Conservation (phyloP, 2,888 invertebrate species). For the Sinohyriopsis cumingii region DNA sequence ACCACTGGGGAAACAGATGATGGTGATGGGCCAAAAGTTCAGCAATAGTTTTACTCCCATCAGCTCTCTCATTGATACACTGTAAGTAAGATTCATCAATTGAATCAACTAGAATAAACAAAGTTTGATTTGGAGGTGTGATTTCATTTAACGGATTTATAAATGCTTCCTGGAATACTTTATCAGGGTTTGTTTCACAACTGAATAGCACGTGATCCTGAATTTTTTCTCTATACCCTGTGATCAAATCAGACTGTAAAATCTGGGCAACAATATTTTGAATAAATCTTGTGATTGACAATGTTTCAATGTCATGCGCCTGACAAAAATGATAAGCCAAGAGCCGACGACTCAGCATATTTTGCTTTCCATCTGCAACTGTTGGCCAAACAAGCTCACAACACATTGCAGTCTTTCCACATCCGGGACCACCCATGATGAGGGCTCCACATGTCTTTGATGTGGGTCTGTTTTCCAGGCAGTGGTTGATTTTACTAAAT, state of each 20-base stretch:
- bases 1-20: slow-evolving; percentile 93
- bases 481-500: slow-evolving; percentile 92
- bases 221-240: slow-evolving; percentile 57
- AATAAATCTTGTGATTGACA: slow-evolving; percentile 89
- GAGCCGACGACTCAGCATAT: slow-evolving; percentile 82
- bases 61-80: slow-evolving; percentile 49
- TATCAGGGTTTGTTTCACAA: slow-evolving; percentile 89
- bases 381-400: slow-evolving; percentile 77
- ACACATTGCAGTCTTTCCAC: slow-evolving; percentile 85
- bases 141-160: slow-evolving; percentile 90
- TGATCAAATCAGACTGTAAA: slow-evolving; percentile 71
- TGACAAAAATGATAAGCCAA: slow-evolving; percentile 88
- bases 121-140: slow-evolving; percentile 85
- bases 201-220: slow-evolving; percentile 80
- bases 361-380: slow-evolving; percentile 76
- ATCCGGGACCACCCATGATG: slow-evolving; percentile 92
- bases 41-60: slow-evolving; percentile 69
- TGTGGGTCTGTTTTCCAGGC: slow-evolving; percentile 87
- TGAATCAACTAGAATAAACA: slow-evolving; percentile 91
- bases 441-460: slow-evolving; percentile 87
- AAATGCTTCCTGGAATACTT: slow-evolving; percentile 90
- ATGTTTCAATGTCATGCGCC: slow-evolving; percentile 76
- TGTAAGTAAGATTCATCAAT: slow-evolving; percentile 82
- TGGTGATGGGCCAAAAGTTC: slow-evolving; percentile 91
- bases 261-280: slow-evolving; percentile 77